A percentile compares a stretch with the other conserved stretches of the same genome.
phyloP scores from a whole-genome alignment of 2,797 vertebrate genomes.

The Kryptopterus vitreolus region DNA sequence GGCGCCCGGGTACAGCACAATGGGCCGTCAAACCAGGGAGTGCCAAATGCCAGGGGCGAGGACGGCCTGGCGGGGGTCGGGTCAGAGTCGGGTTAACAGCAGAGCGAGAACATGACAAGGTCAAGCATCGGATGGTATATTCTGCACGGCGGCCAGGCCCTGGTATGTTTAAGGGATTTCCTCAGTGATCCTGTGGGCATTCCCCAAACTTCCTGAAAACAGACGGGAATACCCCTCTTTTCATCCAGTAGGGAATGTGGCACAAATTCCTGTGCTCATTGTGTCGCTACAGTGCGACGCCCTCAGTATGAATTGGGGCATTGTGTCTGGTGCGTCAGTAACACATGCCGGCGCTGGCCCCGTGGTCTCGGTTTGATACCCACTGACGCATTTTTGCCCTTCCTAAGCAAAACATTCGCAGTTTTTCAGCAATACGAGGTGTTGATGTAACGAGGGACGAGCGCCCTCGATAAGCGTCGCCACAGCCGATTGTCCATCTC shows the following conservation, averaged over 20 bases:
- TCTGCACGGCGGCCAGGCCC: slow-evolving; percentile 37
- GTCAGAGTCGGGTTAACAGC: slow-evolving; percentile 47
- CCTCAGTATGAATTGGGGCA: slow-evolving; percentile 54
- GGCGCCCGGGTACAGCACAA: no score
- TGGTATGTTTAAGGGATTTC: slow-evolving; percentile 52
- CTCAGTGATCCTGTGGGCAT: slow-evolving; percentile 44
- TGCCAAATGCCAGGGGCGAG: not conserved
- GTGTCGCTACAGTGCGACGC: slow-evolving; percentile 7
- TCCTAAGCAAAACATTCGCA: slow-evolving; percentile 56
- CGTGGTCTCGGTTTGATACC: slow-evolving; percentile 26
- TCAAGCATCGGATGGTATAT: slow-evolving; percentile 49
- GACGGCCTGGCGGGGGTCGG: not conserved
- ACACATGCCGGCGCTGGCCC: slow-evolving; percentile 55
- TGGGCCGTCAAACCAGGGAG: no score
- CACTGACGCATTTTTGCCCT: slow-evolving; percentile 45
- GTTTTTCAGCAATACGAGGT: slow-evolving; percentile 38
- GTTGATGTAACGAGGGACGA: not conserved
- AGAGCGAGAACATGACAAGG: slow-evolving; percentile 46
- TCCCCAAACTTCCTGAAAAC: slow-evolving; percentile 46
- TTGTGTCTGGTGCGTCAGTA: slow-evolving; percentile 56
- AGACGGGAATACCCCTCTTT: slow-evolving; percentile 29
- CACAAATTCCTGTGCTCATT: slow-evolving; percentile 53
- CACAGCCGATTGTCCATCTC: no score
- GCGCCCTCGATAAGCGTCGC: no score
- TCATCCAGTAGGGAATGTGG: slow-evolving; percentile 27